Evolutionary conservation across 2,888 invertebrate species (phyloP).

Genomic region (Rotaria sp.): DNA sequence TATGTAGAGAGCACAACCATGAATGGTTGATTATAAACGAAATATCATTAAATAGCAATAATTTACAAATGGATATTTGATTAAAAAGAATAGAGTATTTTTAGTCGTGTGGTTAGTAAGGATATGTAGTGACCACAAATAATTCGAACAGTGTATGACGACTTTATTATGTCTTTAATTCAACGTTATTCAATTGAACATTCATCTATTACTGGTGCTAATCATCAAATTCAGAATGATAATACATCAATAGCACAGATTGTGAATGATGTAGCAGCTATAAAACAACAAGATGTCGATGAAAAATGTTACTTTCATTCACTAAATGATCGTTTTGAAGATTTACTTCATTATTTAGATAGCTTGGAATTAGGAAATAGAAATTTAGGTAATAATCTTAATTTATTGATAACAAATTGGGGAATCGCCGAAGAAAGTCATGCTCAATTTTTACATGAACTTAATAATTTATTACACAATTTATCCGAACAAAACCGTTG

Average conservation of each 20-base stretch:
- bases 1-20: background rate
- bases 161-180: background rate
- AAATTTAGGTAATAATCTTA: background rate
- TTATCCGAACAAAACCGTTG: background rate
- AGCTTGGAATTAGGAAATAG: background rate
- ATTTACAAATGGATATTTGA: background rate
- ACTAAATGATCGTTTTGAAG: slow-evolving; percentile 22
- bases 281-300: background rate
- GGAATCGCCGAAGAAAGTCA: background rate
- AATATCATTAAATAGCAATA: background rate
- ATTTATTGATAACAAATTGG: background rate
- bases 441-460: background rate
- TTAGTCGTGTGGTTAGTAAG: background rate
- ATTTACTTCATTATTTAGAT: background rate
- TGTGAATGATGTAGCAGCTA: background rate
- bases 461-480: background rate
- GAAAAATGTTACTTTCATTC: slow-evolving; percentile 17
- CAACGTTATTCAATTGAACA: background rate
- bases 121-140: background rate
- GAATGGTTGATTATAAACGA: background rate
- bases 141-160: background rate
- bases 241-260: background rate
- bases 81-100: background rate
- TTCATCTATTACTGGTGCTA: too few relatives aligned
- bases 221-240: background rate